phyloP scores from a whole-genome alignment of 92 coral and sea anemone genomes.

The Phenganax marumi region DNA sequence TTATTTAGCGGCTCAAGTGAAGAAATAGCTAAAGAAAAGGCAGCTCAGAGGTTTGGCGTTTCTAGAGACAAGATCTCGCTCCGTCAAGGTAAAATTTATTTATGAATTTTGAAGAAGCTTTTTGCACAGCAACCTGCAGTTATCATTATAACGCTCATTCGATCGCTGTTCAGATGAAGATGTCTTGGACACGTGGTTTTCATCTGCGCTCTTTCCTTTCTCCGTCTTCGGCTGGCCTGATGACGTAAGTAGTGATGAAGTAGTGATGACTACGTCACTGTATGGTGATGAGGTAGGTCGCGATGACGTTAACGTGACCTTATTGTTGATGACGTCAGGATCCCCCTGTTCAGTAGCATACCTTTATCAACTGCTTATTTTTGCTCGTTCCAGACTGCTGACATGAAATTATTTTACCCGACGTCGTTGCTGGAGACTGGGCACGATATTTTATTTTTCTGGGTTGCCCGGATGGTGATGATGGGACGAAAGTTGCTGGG shows the following conservation, averaged over 20 bases:
- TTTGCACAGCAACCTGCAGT: neutral
- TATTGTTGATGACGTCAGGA: neutral
- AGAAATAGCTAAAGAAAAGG: conserved; percentile 81
- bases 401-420: conserved; percentile 80
- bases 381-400: conserved; percentile 67
- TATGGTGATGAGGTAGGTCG: neutral
- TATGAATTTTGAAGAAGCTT: neutral
- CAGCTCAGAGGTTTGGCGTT: conserved; percentile 88
- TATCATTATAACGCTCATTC: neutral
- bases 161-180: conserved; percentile 73
- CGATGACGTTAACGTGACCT: neutral
- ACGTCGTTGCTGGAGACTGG: conserved; percentile 96
- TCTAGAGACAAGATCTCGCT: conserved; percentile 75
- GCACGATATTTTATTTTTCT: conserved; percentile 95
- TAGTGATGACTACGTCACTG: neutral
- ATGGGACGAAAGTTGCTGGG: conserved; percentile 87
- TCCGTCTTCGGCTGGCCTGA: conserved; percentile 99
- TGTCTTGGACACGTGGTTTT: conserved; percentile 98
- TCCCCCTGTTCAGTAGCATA: too few species aligned
- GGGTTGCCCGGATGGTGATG: conserved; percentile 99
- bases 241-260: conserved; percentile 53
- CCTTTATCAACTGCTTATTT: neutral
- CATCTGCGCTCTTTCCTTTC: conserved; percentile 93
- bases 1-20: conserved; percentile 78
- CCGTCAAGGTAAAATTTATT: conserved; percentile 67